Evolutionary conservation across 1,140 invertebrate species (phyloP).

Genomic region (Zaprionus africanus): DNA sequence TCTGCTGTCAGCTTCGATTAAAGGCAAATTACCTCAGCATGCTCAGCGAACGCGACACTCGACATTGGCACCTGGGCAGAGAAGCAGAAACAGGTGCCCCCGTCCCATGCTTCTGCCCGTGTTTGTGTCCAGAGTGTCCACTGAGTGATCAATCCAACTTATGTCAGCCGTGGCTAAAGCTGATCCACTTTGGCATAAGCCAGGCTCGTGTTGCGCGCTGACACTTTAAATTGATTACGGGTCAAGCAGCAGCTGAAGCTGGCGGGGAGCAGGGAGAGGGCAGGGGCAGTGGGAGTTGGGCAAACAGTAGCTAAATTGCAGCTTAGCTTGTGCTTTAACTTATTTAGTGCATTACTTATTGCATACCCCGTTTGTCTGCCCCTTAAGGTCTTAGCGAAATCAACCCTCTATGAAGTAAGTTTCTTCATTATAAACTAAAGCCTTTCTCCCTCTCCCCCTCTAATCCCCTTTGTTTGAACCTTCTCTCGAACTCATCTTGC

Average conservation of each 20-base stretch:
- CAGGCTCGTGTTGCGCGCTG: constrained; percentile 9
- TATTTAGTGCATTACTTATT: neutral
- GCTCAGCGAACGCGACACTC: constrained; percentile 64
- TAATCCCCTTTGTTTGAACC: neutral
- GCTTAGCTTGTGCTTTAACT: neutral
- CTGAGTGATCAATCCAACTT: constrained; percentile 75
- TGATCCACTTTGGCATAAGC: constrained; percentile 52
- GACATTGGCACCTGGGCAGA: constrained; percentile 25
- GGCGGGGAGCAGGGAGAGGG: neutral
- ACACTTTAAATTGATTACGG: constrained; percentile 51
- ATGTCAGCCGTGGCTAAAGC: constrained; percentile 59
- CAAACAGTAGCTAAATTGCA: constrained; percentile 15
- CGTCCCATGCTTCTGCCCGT: neutral
- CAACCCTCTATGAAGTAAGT: neutral
- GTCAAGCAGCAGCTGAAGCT: neutral
- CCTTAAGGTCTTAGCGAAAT: neutral
- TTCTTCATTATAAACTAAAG: neutral
- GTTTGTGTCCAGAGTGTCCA: neutral
- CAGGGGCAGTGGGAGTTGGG: neutral
- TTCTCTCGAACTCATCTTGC: neutral
- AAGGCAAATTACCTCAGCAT: constrained; percentile 67
- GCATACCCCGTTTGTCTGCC: neutral
- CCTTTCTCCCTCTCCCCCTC: neutral
- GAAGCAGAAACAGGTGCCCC: constrained; percentile 24
- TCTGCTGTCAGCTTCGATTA: constrained; percentile 77